Evolutionary conservation across 2,797 vertebrate genomes (phyloP).

Genomic region (Diglossa cyanea): DNA sequence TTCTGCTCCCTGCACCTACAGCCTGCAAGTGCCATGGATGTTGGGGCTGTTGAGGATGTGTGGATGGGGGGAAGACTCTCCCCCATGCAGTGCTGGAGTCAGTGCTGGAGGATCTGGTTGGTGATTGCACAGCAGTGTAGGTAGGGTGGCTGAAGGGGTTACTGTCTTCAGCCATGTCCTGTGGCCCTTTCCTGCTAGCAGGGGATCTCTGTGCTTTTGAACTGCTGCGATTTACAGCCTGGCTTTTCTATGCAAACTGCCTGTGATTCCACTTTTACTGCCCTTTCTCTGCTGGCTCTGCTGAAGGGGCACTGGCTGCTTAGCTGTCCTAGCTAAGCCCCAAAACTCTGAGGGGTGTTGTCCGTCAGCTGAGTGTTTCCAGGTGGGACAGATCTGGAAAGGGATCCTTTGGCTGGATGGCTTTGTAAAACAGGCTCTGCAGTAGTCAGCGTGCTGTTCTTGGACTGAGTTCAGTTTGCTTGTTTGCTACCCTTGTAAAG

Average conservation of each 20-base stretch:
- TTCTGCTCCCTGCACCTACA: not conserved
- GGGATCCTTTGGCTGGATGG: not conserved
- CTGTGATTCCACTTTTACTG: constrained; percentile 36
- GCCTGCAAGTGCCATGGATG: not conserved
- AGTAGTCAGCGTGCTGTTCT: not conserved
- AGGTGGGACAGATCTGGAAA: not conserved
- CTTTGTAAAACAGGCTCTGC: not conserved
- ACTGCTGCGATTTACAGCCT: constrained; percentile 42
- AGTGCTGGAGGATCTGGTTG: not conserved
- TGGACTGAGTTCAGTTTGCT: constrained; percentile 42
- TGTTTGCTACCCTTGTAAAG: constrained; percentile 32
- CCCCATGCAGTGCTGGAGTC: not conserved
- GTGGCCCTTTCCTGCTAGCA: not conserved
- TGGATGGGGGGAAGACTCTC: not conserved
- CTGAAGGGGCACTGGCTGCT: not conserved
- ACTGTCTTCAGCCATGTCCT: constrained; percentile 16
- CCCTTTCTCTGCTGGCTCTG: not conserved
- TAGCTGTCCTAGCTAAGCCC: not conserved
- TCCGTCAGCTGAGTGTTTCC: not conserved
- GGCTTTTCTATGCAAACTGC: constrained; percentile 35
- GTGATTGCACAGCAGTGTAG: accelerated
- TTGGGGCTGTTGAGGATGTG: not conserved
- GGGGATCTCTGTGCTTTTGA: constrained; percentile 45
- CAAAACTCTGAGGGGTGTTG: not conserved
- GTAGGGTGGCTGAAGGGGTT: constrained; percentile 41